phyloP scores from a whole-genome alignment of 2,113 vertebrate genomes.

The Myiozetetes cayanensis region DNA sequence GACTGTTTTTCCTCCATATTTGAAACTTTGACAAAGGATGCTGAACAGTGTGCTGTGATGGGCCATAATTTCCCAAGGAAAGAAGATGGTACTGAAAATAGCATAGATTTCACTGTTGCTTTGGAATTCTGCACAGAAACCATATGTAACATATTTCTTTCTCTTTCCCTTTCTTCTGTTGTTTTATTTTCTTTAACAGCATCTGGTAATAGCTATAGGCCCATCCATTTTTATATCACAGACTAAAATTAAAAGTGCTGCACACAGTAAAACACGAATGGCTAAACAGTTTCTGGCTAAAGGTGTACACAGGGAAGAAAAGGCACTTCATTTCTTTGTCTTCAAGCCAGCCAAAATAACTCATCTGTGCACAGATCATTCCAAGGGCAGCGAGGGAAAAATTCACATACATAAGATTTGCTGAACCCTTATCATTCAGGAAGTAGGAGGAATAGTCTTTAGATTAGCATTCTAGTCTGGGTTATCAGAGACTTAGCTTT shows the following conservation, averaged over 20 bases:
- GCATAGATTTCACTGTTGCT: not conserved
- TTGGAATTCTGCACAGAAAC: not conserved
- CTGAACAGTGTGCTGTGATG: not conserved
- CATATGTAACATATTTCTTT: not conserved
- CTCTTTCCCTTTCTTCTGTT: not conserved
- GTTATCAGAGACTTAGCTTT: not conserved
- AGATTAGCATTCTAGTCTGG: not conserved
- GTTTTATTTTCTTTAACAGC: not conserved
- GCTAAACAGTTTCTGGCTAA: not conserved
- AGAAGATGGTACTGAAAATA: not conserved
- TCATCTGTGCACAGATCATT: not conserved
- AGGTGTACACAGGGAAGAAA: not conserved
- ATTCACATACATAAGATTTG: not conserved
- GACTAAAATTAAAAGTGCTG: not conserved
- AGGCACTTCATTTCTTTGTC: not conserved
- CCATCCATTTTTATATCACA: not conserved
- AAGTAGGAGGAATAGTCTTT: not conserved
- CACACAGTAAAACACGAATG: not conserved
- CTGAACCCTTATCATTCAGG: not conserved
- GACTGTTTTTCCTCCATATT: not conserved
- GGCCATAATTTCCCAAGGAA: not conserved
- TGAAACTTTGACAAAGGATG: not conserved
- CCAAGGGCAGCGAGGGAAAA: not conserved
- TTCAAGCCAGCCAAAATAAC: not conserved
- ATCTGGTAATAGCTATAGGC: not conserved